Conservation (phyloP, 2,888 invertebrate genomes). For the Tridacna gigas region DNA sequence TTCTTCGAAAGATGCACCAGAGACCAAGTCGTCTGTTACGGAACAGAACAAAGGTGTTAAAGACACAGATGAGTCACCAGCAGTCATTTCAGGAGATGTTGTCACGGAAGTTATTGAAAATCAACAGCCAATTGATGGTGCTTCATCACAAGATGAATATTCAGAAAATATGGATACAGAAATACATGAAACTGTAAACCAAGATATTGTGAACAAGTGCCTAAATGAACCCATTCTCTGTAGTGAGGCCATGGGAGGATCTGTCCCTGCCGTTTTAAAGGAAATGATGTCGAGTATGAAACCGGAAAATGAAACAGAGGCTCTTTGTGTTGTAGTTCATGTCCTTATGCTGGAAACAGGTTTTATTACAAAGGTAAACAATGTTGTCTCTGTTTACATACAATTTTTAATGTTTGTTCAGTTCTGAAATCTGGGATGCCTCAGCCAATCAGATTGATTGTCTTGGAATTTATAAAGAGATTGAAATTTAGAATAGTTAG, state of each 20-base stretch:
- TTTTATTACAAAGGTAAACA: slow-evolving; percentile 39
- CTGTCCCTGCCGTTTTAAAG: slow-evolving; percentile 68
- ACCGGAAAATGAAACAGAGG: slow-evolving; percentile 56
- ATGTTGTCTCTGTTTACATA: no score
- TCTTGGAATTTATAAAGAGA: no score
- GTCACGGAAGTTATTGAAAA: neutral
- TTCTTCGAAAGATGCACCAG: neutral
- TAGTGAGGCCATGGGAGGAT: slow-evolving; percentile 64
- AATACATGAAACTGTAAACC: slow-evolving; percentile 46
- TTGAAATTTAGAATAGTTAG: no score
- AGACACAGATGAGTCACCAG: neutral
- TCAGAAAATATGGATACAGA: neutral
- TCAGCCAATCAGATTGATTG: no score
- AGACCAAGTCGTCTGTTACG: neutral
- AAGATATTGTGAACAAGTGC: slow-evolving; percentile 66
- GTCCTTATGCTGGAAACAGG: slow-evolving; percentile 76
- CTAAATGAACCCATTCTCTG: slow-evolving; percentile 73
- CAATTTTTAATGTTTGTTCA: no score
- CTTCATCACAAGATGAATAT: neutral
- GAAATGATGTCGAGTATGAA: slow-evolving; percentile 50
- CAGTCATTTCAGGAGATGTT: no score
- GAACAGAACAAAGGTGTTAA: neutral
- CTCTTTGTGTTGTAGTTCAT: slow-evolving; percentile 72
- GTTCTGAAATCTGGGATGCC: no score
- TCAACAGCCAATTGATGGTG: neutral